A percentile compares a stretch with the other conserved stretches of the same genome.
phyloP scores from a whole-genome alignment of 1,140 invertebrate species.

The Augochlora pura region DNA sequence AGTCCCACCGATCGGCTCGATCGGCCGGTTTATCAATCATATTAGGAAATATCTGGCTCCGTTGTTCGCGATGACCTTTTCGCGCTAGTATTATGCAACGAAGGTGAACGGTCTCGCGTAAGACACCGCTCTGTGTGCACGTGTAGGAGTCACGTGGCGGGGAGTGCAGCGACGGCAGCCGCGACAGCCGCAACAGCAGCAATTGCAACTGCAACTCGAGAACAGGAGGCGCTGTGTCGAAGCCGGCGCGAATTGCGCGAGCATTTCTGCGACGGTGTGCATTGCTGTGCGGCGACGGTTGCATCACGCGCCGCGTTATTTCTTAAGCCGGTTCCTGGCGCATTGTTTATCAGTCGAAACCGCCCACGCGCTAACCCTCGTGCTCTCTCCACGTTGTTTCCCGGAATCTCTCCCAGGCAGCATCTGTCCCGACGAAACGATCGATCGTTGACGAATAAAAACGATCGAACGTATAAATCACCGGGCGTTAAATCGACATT shows the following conservation, averaged over 20 bases:
- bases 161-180: not conserved
- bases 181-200: not conserved
- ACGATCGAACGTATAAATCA: no score
- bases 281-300: conserved; percentile 35
- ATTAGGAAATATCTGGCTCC: conserved; percentile 64
- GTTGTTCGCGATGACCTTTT: conserved; percentile 66
- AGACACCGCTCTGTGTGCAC: conserved; percentile 51
- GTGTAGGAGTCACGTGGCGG: conserved; percentile 65
- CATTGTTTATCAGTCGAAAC: conserved; percentile 39
- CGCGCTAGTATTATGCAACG: conserved; percentile 63
- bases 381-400: not conserved
- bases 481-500: no score
- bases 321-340: conserved; percentile 49
- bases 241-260: conserved; percentile 55
- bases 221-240: conserved; percentile 24
- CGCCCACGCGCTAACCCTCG: conserved; percentile 23
- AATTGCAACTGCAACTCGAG: not conserved
- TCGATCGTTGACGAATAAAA: no score
- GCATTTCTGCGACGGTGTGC: conserved; percentile 29
- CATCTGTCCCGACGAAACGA: no score
- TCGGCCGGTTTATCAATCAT: conserved; percentile 59
- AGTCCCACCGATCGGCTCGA: conserved; percentile 19
- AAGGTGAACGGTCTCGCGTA: conserved; percentile 67
- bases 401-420: no score
- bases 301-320: conserved; percentile 57